Percentiles rank a stretch among this genome's conserved stretches.
These are phyloP conservation scores for Cydia strobilella DNA, from an alignment of 1,140 invertebrate genomes.

Conservation along the genomic window DNA sequence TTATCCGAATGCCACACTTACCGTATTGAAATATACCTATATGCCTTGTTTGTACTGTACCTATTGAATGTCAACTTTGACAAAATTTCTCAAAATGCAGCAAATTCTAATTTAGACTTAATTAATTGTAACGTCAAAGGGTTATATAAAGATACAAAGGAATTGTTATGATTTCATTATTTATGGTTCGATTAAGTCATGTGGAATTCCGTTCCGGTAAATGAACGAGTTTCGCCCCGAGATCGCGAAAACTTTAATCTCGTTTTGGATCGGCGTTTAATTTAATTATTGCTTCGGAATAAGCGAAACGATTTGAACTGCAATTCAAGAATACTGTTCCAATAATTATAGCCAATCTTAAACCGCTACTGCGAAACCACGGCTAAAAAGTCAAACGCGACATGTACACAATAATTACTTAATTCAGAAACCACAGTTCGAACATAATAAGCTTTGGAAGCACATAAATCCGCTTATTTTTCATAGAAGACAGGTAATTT, in stretches of 20 bases:
- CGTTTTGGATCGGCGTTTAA: conserved; percentile 20
- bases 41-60: too few species aligned
- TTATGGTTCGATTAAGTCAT: neutral
- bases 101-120: too few species aligned
- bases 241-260: conserved; percentile 20
- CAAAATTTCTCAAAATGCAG: too few species aligned
- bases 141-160: neutral
- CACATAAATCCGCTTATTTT: conserved; percentile 63
- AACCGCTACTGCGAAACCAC: conserved; percentile 34
- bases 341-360: conserved; percentile 22
- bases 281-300: conserved; percentile 14
- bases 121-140: neutral
- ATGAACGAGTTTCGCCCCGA: conserved; percentile 12
- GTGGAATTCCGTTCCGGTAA: conserved; percentile 2
- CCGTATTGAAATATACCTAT: too few species aligned
- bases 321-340: conserved; percentile 25
- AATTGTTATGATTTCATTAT: neutral
- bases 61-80: too few species aligned
- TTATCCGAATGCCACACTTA: too few species aligned
- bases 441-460: conserved; percentile 42
- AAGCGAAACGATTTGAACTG: conserved; percentile 16
- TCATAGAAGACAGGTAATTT: conserved; percentile 77
- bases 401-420: conserved; percentile 45
- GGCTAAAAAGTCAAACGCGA: conserved; percentile 39
- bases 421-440: conserved; percentile 46